Percentiles rank a stretch among this genome's conserved stretches.
Conservation (phyloP, 2,797 vertebrate genomes). For the Sarcoramphus papa region DNA sequence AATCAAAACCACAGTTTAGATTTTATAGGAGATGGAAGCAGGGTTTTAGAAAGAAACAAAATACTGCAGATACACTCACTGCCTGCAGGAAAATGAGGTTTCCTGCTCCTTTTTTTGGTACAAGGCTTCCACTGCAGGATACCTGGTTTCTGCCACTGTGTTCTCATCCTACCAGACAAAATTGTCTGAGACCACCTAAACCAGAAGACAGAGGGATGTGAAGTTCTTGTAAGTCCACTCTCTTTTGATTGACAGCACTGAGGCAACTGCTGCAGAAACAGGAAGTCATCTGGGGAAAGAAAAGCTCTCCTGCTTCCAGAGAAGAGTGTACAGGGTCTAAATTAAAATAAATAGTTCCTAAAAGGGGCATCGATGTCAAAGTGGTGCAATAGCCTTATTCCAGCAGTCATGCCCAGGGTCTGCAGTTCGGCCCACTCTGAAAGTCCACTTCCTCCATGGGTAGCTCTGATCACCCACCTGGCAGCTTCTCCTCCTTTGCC, state of each 20-base stretch:
- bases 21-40: neutral
- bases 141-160: neutral
- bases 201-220: neutral
- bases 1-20: accelerated
- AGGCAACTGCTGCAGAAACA: neutral
- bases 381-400: accelerated
- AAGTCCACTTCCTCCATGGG: neutral
- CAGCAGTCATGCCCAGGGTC: accelerated
- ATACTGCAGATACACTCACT: neutral
- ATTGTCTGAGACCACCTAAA: neutral
- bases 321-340: neutral
- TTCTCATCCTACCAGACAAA: neutral
- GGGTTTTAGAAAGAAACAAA: neutral
- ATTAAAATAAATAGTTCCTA: neutral
- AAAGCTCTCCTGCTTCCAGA: neutral
- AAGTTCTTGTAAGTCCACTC: neutral
- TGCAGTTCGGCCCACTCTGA: neutral
- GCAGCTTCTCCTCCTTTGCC: neutral
- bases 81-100: neutral
- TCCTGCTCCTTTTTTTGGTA: neutral
- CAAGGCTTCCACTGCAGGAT: neutral
- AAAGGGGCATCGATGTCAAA: accelerated
- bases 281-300: neutral
- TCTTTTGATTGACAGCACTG: neutral
- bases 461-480: neutral